Evolutionary conservation across 2,113 vertebrate genomes (phyloP), one percentile per base, ranked within the genome.

Genomic region (Poecilia latipinna): DNA sequence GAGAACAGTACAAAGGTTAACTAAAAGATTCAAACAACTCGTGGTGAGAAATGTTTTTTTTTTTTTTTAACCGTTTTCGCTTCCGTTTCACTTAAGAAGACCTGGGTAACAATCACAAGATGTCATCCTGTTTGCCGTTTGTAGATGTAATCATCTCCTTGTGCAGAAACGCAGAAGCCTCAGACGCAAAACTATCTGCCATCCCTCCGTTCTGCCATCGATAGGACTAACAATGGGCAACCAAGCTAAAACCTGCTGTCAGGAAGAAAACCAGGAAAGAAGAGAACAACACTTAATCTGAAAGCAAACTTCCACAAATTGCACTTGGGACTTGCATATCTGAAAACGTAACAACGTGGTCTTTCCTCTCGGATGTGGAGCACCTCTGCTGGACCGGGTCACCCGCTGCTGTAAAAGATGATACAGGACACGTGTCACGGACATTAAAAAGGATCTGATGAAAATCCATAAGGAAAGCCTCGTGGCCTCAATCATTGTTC

Each of bases 401-500:
- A 77, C 84, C 84, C 86, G 80, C 84, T 44, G 71, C 87, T 92
- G 85, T 93, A 92, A 90, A 11, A 94, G 91, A 94, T 94, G 88
- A 93, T 84, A 90, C 93, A 93, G 85, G 87, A 90, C 88, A 93
- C 73, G 89, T 89, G 86, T 93, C 90, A 91, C 75, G 78, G 88
- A 92, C 92, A 74, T 93, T 86, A 85, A 91, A 93, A 93, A 88
- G 77, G 91, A 90, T 93, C 90, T 91, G 91, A 91, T 89, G 84
- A 92, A 92, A 93, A 90, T 87, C 89, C 91, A 92, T 92, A 92
- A 87, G 88, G 83, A 95, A 94, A 95, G 94, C 91, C 93, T 92
- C 77, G 91, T 95, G 94, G 95, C 94, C 95, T 96, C 95, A 94
- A 92, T 95, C 95, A 95, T 93, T 77, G 85, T 92, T 95, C 94